Evolutionary conservation across 2,113 vertebrate species (phyloP), one percentile per base, ranked within the genome.

Genomic region (human): DNA sequence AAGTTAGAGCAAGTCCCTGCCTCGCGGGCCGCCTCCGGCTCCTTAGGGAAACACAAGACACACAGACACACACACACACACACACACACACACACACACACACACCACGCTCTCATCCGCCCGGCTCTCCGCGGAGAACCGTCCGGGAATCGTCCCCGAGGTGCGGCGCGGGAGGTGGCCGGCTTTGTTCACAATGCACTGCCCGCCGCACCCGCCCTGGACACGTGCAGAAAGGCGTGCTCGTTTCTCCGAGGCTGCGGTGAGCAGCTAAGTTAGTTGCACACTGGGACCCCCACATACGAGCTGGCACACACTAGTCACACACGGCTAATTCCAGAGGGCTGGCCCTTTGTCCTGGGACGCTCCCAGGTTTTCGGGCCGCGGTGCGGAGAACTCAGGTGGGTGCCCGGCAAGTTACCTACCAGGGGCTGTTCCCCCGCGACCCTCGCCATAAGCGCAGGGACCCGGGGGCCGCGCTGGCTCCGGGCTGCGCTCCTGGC

Each of bases 1-100:
- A 96, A 98, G 98, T 97, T 88, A 45, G 9, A 94, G 96, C 98
- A 89, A 94, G 97, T 97, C 48, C 64, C 81, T 27, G 94, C 84
- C 87, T 93, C 35, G 22, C 45, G 45, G 90, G 89, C 75, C 61
- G 14, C 84, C 91, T 90, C 93, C 57, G 22, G 66, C 70, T 95
- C 68, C 70, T 88, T 40, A 1, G 94, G 94, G 95, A 89, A 76
- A 70, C 40, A 52, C 92, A 38, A 38, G 38, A 32, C 79, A 45
- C 96, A 55, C 61, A n/a, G 73, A 50, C 66, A 18, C 73, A 76
- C 61, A n/a, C 80, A 50, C 66, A 18, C 73, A 76, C 92, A 55
- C 66, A 59, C 73, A 68, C 84, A 76, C 79, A 59, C 90, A 35
- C 85, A 55, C 66, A 22, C 70, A 23, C 81, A 16, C 85, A 11